A percentile compares a stretch with the other conserved stretches of the same genome.
These are phyloP conservation scores for Chloroceryle amazona DNA, from an alignment of 2,797 vertebrate genomes.

Conservation along the genomic window DNA sequence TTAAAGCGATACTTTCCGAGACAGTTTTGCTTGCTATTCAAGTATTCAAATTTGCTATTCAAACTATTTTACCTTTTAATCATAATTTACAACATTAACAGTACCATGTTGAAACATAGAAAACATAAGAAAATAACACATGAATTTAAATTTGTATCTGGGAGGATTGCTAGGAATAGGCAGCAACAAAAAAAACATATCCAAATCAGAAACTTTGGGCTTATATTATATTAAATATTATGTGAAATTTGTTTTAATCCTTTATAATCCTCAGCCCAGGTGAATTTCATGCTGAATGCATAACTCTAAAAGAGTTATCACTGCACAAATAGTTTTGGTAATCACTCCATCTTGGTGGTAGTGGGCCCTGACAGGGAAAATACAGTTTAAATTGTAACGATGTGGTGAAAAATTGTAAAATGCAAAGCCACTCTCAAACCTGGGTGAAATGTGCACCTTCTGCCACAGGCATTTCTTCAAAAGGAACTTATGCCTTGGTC, in stretches of 20 bases:
- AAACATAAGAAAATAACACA: not conserved
- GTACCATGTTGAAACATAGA: not conserved
- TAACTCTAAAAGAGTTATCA: not conserved
- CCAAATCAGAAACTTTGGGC: not conserved
- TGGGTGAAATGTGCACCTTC: not conserved
- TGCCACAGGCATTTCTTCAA: not conserved
- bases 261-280: not conserved
- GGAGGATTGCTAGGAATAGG: not conserved
- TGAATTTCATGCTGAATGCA: not conserved
- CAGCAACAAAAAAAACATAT: not conserved
- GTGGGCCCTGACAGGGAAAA: not conserved
- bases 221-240: not conserved
- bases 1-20: not conserved
- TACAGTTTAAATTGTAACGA: not conserved
- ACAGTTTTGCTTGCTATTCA: not conserved
- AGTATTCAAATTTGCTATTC: no score
- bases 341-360: not conserved
- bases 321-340: not conserved
- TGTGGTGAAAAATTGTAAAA: not conserved
- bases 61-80: not conserved
- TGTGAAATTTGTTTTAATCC: not conserved
- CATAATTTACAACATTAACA: not conserved
- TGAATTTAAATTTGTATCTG: accelerated
- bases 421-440: not conserved
- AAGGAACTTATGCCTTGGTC: not conserved